Evolutionary conservation across 2,797 vertebrate genomes (phyloP).

Genomic region (Varecia variegata): DNA sequence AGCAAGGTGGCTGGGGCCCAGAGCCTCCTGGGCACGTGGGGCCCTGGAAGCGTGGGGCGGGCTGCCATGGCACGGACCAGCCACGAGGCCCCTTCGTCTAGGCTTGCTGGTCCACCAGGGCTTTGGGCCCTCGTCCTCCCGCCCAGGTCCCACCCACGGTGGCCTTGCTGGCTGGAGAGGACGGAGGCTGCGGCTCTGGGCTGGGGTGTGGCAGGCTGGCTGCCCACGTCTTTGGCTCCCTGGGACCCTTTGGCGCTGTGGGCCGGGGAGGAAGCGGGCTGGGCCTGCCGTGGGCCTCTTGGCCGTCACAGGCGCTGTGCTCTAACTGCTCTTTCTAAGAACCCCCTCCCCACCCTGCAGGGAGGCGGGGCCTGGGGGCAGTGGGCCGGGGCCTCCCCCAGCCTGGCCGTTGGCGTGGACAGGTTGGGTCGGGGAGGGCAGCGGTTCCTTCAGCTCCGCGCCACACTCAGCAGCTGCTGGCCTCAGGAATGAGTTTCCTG

Average conservation of each 20-base stretch:
- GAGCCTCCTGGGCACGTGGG: rapidly evolving
- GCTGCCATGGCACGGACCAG: rapidly evolving
- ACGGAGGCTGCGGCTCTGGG: neutral
- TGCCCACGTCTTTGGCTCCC: neutral
- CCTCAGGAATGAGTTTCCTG: neutral
- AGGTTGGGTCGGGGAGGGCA: neutral
- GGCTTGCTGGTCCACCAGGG: neutral
- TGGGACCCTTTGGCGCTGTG: neutral
- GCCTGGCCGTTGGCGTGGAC: neutral
- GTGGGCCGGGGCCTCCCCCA: neutral
- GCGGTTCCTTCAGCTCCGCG: rapidly evolving
- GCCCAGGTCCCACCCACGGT: no score
- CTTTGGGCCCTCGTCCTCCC: neutral
- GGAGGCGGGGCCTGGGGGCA: neutral
- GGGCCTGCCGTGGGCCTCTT: neutral
- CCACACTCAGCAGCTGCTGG: neutral
- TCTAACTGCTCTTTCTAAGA: constrained; percentile 56
- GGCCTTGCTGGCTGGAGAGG: neutral
- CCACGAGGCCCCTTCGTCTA: neutral
- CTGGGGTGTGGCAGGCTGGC: neutral
- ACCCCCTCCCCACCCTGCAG: constrained; percentile 40
- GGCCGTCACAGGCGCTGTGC: neutral
- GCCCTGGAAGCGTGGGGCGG: neutral
- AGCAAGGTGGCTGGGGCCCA: neutral
- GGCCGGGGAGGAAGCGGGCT: neutral